These are phyloP conservation scores for Donacobius atricapilla DNA, from an alignment of 2,113 vertebrate species.

Conservation along the genomic window DNA sequence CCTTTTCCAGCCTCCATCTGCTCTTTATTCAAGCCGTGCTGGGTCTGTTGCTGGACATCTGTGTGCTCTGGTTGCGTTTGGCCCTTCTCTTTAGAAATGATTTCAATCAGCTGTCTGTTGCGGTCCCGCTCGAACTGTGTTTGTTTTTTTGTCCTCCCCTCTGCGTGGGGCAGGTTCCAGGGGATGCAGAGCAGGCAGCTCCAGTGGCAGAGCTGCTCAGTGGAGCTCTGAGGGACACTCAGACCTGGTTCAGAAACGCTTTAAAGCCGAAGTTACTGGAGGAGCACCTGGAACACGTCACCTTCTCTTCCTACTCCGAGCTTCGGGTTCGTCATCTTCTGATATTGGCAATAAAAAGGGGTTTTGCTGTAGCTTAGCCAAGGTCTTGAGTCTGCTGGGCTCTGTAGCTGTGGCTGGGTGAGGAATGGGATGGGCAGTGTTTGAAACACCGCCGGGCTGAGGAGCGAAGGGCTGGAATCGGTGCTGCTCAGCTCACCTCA, in stretches of 20 bases:
- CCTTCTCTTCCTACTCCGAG: fast-evolving
- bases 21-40: neutral
- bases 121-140: neutral
- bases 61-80: neutral
- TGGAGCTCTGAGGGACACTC: neutral
- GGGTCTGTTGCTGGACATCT: neutral
- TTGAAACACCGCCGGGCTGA: neutral
- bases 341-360: neutral
- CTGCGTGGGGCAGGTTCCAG: neutral
- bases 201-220: neutral
- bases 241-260: neutral
- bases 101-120: neutral
- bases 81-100: neutral
- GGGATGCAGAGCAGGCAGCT: neutral
- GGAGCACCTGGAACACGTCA: fast-evolving
- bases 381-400: neutral
- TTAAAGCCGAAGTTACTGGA: neutral
- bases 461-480: neutral
- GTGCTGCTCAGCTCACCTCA: neutral
- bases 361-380: neutral
- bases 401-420: neutral
- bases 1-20: neutral
- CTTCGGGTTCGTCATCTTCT: constrained; percentile 15
- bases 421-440: neutral
- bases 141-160: neutral